These are phyloP conservation scores for Hypsopygia costalis DNA, from an alignment of 2,888 invertebrate species.

Conservation along the genomic window DNA sequence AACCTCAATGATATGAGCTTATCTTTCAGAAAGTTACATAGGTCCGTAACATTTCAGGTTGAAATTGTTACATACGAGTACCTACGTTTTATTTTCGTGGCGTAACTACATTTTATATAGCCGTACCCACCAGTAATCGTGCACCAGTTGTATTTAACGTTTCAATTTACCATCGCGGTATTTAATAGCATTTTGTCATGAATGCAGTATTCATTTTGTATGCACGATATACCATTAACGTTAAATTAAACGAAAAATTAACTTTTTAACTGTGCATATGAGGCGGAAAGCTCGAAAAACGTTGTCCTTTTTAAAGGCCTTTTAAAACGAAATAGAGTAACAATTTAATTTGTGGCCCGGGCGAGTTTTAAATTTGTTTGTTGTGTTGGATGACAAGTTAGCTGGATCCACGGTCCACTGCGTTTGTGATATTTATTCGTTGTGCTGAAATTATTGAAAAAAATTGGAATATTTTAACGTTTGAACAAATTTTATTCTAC, in stretches of 20 bases:
- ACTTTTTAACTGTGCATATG: conserved; percentile 5
- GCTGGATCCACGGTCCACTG: neutral
- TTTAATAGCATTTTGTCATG: neutral
- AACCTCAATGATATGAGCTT: too few species aligned
- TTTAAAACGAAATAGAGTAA: neutral
- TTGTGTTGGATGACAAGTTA: conserved; percentile 1
- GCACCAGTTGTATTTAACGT: neutral
- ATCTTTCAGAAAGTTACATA: too few species aligned
- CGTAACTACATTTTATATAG: too few species aligned
- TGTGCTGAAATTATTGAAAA: neutral
- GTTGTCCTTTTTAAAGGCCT: neutral
- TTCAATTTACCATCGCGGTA: neutral
- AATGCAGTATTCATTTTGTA: neutral
- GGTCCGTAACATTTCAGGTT: too few species aligned
- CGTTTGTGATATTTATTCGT: neutral
- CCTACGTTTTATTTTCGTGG: too few species aligned
- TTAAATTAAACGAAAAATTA: conserved; percentile 8
- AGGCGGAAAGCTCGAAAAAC: neutral
- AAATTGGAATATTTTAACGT: too few species aligned
- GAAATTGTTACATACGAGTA: too few species aligned
- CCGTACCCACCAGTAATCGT: too few species aligned
- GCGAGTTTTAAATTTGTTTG: conserved; percentile 7
- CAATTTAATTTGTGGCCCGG: conserved; percentile 5
- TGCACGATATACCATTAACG: neutral
- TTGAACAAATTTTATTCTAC: too few species aligned